Evolutionary conservation across 1,140 invertebrate species (phyloP).

Genomic region (Apis dorsata): DNA sequence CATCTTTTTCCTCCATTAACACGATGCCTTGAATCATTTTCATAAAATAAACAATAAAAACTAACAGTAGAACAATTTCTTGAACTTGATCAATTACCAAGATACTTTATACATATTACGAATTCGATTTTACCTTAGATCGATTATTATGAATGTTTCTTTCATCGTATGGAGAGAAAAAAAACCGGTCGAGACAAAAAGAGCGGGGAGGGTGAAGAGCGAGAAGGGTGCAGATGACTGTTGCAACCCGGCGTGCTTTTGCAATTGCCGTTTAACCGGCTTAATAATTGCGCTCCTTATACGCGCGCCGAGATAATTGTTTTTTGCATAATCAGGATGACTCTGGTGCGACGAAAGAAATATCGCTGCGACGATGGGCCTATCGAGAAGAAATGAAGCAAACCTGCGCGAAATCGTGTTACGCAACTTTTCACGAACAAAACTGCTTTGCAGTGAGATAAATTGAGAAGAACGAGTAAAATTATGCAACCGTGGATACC

Average conservation of each 20-base stretch:
- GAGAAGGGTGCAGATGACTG: slow-evolving; percentile 7
- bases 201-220: neutral
- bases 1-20: no score
- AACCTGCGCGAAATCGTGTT: slow-evolving; percentile 17
- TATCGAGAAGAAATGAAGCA: slow-evolving; percentile 4
- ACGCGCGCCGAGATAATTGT: slow-evolving; percentile 65
- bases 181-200: slow-evolving; percentile 29
- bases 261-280: slow-evolving; percentile 49
- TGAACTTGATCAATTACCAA: no score
- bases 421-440: slow-evolving; percentile 3
- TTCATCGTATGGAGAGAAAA: neutral
- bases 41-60: no score
- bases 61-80: no score
- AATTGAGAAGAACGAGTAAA: neutral
- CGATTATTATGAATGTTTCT: neutral
- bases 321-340: slow-evolving; percentile 63
- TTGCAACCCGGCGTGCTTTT: slow-evolving; percentile 14
- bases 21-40: no score
- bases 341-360: slow-evolving; percentile 43
- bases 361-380: neutral
- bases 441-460: no score
- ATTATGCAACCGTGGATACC: slow-evolving; percentile 1
- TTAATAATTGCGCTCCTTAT: slow-evolving; percentile 68
- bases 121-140: no score
- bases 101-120: no score